These are phyloP conservation scores for Ascidia mentula DNA, from an alignment of 23 tunicate genomes.

Conservation along the genomic window DNA sequence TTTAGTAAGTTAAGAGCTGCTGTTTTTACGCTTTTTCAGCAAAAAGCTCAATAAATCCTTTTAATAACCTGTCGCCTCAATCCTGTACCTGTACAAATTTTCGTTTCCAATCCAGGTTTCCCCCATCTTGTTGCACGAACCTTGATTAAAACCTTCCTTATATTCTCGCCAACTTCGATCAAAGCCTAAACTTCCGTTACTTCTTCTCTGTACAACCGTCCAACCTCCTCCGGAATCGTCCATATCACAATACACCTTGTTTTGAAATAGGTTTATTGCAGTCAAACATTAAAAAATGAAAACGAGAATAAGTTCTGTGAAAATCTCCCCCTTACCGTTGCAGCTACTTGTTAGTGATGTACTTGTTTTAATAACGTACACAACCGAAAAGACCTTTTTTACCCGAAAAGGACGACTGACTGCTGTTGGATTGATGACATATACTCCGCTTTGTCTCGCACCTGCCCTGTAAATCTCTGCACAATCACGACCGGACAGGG, in stretches of 20 bases:
- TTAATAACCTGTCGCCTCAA: neutral
- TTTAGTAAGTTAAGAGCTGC: too few species aligned
- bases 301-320: neutral
- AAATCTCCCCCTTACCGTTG: neutral
- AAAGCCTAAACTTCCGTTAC: constrained; percentile 36
- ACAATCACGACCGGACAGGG: constrained; percentile 36
- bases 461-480: constrained; percentile 57
- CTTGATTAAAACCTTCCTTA: constrained; percentile 52
- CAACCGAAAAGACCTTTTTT: too few species aligned
- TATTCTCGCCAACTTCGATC: constrained; percentile 44
- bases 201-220: constrained; percentile 55
- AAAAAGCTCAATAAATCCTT: too few species aligned
- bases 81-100: constrained; percentile 26
- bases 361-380: too few species aligned
- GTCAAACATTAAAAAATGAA: too few species aligned
- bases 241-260: constrained; percentile 57
- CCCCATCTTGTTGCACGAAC: constrained; percentile 8
- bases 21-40: too few species aligned
- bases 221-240: constrained; percentile 59
- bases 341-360: neutral
- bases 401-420: constrained; percentile 29
- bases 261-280: too few species aligned
- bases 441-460: constrained; percentile 40
- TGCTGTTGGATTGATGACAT: constrained; percentile 33
- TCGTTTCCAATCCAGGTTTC: constrained; percentile 63